Evolutionary conservation across 53 echinoderm and acorn worm species (phyloP).

Genomic region (Mesocentrotus franciscanus): DNA sequence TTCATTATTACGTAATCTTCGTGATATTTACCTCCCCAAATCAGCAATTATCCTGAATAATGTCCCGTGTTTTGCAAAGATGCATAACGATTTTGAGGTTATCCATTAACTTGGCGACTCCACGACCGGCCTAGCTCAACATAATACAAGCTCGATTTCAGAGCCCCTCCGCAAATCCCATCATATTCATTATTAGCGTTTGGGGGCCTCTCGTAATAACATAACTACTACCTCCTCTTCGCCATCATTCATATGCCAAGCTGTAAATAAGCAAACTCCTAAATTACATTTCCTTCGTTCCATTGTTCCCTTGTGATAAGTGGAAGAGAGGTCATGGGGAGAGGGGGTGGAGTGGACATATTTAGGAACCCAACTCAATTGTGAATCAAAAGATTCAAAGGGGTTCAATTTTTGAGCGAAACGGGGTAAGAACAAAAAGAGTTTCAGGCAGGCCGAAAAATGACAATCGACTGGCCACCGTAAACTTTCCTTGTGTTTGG

Average conservation of each 20-base stretch:
- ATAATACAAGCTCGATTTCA: background rate
- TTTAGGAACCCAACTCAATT: background rate
- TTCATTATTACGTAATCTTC: slow-evolving; percentile 51
- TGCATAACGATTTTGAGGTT: slow-evolving; percentile 26
- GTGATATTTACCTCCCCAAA: slow-evolving; percentile 59
- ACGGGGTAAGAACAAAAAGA: background rate
- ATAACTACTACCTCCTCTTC: background rate
- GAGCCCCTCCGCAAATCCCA: background rate
- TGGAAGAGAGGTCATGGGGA: slow-evolving; percentile 19
- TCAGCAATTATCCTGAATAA: slow-evolving; percentile 61
- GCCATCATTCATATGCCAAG: background rate
- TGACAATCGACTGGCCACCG: background rate
- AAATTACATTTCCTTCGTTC: slow-evolving; percentile 15
- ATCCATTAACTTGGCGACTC: slow-evolving; percentile 57
- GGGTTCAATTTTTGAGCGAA: slow-evolving; percentile 10
- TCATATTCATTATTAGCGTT: background rate
- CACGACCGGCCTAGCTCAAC: too few relatives aligned
- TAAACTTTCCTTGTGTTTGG: background rate
- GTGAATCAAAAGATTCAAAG: background rate
- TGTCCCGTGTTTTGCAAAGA: slow-evolving; percentile 33
- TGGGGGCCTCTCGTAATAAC: slow-evolving; percentile 16
- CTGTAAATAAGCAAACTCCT: background rate
- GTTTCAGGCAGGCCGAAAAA: background rate
- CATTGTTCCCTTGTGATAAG: slow-evolving; percentile 17
- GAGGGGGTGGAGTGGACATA: slow-evolving; percentile 27